Base-by-base conservation (phyloP, 1,140 invertebrate species). In the Eupristina koningsbergeri region DNA sequence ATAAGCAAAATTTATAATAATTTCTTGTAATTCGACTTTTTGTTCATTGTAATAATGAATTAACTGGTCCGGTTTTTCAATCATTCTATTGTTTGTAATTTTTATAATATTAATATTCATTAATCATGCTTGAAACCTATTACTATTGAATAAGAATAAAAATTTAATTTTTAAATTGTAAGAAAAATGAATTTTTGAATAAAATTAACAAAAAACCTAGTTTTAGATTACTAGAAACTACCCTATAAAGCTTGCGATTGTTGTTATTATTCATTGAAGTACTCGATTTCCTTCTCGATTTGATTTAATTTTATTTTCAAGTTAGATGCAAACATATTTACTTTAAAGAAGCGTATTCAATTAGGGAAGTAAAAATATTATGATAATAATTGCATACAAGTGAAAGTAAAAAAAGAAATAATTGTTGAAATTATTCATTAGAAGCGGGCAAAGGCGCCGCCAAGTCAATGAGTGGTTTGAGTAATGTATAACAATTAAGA, bases 401-500 rank as follows among this genome's bases (percentile, higher is more conserved):
- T 50, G 22, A 63, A 45, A 34, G 31, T 36, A 71, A 39, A 53
- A 81, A 17, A 50, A 80, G n/a, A 81, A 74, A 29, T 26, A 73
- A 45, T 75, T 45, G 36, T 50, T 34, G 74, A 69, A 58, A 79
- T 83, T 83, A 83, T 83, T 83, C 82, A 83, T 78, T 78, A 79
- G 67, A 47, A 26, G 26, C 26, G 53, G 15, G 36, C 67, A 84
- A 84, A 80, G 41, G 67, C 47, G 41, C 76, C 76, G 84, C 84
- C 73, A n/a, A 58, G 53, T 58, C 80, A 53, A 81, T 64, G 80
- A 81, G 29, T 50, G 45, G 41, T 61, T 85, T 84, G 86, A 85
- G 47, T 85, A 86, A 88, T 88, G 86, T 41, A 63, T 45, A n/a
- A 53, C 63, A 80, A 84, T 84, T 75, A 74, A 75, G 31, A n/a